Percentiles rank a stretch among this genome's conserved stretches.
Conservation (phyloP, 2,888 invertebrate genomes). For the Palloptera scutellata region DNA sequence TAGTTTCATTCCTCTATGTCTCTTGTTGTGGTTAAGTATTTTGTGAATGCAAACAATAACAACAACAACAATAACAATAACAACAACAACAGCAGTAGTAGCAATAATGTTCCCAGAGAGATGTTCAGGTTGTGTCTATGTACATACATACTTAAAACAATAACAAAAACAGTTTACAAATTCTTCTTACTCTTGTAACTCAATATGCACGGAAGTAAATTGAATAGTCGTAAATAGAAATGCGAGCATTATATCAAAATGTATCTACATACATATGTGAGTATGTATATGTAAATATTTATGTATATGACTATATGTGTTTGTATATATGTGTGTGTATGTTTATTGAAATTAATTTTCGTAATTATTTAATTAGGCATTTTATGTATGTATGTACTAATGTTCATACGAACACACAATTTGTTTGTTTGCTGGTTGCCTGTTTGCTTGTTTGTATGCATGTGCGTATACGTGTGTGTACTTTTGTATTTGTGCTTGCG, state of each 20-base stretch:
- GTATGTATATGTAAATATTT: not conserved
- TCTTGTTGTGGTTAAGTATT: conserved; percentile 32
- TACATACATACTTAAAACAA: too few species aligned
- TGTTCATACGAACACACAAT: not conserved
- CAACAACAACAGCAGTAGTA: not conserved
- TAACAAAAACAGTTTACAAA: too few species aligned
- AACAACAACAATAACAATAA: not conserved
- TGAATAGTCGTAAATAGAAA: too few species aligned
- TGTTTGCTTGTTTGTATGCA: not conserved
- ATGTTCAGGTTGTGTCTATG: too few species aligned
- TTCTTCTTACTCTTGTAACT: too few species aligned
- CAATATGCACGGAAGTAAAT: too few species aligned
- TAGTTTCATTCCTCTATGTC: not conserved
- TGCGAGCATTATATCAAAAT: too few species aligned
- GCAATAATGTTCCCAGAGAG: not conserved
- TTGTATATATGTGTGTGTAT: not conserved
- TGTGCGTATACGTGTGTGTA: not conserved
- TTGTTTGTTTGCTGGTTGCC: not conserved
- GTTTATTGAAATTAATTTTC: conserved; percentile 24
- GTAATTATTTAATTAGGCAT: conserved; percentile 27
- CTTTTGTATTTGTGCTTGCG: not conserved
- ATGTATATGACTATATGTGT: not conserved
- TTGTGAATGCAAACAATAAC: conserved; percentile 20
- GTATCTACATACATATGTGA: too few species aligned
- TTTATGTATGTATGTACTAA: not conserved